Evolutionary conservation across 2,113 vertebrate genomes (phyloP).

Genomic region (Chaetodon trifascialis): DNA sequence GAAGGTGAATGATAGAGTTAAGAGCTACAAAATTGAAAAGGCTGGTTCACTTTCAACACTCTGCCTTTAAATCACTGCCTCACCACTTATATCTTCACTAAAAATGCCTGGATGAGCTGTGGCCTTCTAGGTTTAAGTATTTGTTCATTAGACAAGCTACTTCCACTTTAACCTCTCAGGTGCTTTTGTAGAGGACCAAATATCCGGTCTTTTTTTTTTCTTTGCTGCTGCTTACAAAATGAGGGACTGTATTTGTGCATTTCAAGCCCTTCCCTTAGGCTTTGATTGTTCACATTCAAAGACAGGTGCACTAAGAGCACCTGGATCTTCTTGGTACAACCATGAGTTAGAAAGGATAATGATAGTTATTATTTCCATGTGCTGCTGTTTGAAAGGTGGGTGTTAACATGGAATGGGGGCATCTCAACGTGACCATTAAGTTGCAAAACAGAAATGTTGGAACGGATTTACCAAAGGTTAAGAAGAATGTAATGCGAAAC

Average conservation of each 20-base stretch:
- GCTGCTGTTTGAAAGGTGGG: constrained; percentile 58
- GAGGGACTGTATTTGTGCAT: constrained; percentile 14
- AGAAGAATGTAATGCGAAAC: constrained; percentile 9
- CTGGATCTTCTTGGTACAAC: constrained; percentile 63
- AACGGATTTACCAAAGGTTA: constrained; percentile 12
- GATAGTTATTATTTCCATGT: constrained; percentile 65
- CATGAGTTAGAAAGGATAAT: constrained; percentile 69
- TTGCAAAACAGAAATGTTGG: constrained; percentile 43
- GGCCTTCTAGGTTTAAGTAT: constrained; percentile 6
- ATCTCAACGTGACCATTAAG: constrained; percentile 50
- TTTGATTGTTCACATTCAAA: constrained; percentile 72
- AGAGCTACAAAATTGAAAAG: constrained; percentile 34
- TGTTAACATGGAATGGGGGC: constrained; percentile 54
- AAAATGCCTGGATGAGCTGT: constrained; percentile 22
- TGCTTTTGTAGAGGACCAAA: constrained; percentile 9
- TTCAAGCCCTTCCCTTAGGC: constrained; percentile 30
- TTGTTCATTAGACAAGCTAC: constrained; percentile 44
- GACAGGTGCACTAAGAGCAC: constrained; percentile 46
- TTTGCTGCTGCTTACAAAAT: neutral
- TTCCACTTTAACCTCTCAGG: constrained; percentile 24
- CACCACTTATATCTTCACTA: constrained; percentile 19
- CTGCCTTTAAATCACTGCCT: constrained; percentile 55
- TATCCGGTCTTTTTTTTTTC: neutral
- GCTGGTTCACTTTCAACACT: constrained; percentile 34
- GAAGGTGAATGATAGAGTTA: constrained; percentile 44